These are phyloP conservation scores for Scolopax mira DNA, from an alignment of 2,113 vertebrate species.

Conservation along the genomic window DNA sequence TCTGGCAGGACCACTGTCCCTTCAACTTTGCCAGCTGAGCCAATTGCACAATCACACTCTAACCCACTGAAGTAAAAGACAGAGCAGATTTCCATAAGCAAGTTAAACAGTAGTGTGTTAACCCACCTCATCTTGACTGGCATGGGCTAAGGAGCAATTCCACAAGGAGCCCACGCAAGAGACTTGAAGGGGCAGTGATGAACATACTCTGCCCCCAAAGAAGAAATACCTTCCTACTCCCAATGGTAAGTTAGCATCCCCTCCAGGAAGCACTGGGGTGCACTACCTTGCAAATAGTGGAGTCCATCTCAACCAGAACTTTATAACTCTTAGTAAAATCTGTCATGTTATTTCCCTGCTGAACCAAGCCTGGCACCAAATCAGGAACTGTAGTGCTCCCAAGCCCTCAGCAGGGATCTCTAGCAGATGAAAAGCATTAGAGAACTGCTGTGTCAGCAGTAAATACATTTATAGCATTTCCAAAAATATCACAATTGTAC, in stretches of 20 bases:
- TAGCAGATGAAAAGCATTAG: neutral
- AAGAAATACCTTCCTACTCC: neutral
- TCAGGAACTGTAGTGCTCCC: neutral
- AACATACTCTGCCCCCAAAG: neutral
- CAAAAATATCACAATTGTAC: neutral
- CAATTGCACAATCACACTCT: neutral
- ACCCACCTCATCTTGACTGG: neutral
- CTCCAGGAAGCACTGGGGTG: neutral
- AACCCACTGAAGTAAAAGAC: neutral
- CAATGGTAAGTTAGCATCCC: neutral
- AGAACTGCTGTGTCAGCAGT: neutral
- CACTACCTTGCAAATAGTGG: neutral
- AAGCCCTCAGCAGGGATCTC: neutral
- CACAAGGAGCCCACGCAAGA: neutral
- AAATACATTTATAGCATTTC: neutral
- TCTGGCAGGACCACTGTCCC: neutral
- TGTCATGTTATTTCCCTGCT: neutral
- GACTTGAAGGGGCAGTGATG: neutral
- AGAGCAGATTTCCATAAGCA: neutral
- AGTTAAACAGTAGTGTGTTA: neutral
- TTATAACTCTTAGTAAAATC: neutral
- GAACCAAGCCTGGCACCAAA: neutral
- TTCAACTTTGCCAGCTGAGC: neutral
- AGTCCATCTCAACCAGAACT: neutral
- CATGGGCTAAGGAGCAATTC: neutral